Evolutionary conservation across 2,888 invertebrate species (phyloP).

Genomic region (Lepidonotus clava): DNA sequence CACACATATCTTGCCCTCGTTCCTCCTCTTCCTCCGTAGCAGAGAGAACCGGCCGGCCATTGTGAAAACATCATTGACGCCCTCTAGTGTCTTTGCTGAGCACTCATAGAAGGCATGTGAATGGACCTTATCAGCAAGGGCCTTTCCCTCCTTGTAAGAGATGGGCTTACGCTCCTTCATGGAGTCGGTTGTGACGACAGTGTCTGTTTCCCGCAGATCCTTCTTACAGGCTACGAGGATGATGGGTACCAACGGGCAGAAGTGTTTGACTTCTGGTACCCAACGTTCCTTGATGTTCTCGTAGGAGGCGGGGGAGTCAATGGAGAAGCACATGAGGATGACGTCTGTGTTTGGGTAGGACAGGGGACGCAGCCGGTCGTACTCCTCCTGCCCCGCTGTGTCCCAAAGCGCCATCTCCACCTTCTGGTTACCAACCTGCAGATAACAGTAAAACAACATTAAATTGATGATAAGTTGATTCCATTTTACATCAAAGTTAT

Average conservation of each 20-base stretch:
- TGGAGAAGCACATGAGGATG: background rate
- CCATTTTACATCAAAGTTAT: no score
- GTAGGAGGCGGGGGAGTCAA: constrained; percentile 3
- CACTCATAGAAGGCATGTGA: background rate
- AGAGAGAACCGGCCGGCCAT: background rate
- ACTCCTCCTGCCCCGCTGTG: constrained; percentile 5
- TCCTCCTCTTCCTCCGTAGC: background rate
- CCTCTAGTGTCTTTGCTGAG: background rate
- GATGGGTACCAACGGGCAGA: background rate
- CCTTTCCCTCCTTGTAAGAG: background rate
- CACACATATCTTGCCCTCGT: no score
- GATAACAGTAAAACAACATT: background rate
- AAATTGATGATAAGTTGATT: no score
- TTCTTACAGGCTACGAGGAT: background rate
- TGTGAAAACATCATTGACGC: background rate
- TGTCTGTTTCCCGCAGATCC: background rate
- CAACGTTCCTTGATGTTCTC: background rate
- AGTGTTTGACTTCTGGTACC: background rate
- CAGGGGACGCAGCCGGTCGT: background rate
- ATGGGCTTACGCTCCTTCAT: background rate
- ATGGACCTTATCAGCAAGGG: background rate
- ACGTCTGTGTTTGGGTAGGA: background rate
- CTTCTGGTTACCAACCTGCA: background rate
- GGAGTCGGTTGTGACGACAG: background rate
- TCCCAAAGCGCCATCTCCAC: constrained; percentile 5